These are phyloP conservation scores for Leptothorax acervorum DNA, from an alignment of 2,888 invertebrate genomes.

Conservation along the genomic window DNA sequence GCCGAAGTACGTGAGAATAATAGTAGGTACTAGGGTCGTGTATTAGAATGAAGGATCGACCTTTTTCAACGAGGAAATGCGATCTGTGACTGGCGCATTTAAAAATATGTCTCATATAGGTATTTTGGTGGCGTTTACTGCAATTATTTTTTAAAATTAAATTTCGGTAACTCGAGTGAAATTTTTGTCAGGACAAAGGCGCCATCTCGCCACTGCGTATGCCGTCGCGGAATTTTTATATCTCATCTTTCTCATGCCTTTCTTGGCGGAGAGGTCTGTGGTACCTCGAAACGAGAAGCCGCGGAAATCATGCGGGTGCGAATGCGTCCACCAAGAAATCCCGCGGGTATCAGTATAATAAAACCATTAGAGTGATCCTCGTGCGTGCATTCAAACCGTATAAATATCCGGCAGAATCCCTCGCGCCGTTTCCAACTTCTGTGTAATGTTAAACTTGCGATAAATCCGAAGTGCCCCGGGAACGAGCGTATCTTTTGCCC, in stretches of 20 bases:
- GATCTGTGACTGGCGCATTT: background rate
- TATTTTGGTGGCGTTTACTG: background rate
- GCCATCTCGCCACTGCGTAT: background rate
- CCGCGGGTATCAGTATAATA: slow-evolving; percentile 84
- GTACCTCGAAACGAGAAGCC: slow-evolving; percentile 62
- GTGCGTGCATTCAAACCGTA: slow-evolving; percentile 85
- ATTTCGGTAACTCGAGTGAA: background rate
- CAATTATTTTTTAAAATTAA: background rate
- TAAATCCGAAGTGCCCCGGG: slow-evolving; percentile 81
- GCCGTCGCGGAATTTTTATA: slow-evolving; percentile 14
- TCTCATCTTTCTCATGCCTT: slow-evolving; percentile 21
- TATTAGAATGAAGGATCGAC: background rate
- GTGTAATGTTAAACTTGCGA: slow-evolving; percentile 83
- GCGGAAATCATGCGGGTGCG: slow-evolving; percentile 68
- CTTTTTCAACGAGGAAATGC: background rate
- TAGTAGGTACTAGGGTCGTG: background rate
- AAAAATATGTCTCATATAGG: background rate
- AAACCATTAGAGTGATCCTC: slow-evolving; percentile 86
- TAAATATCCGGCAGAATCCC: slow-evolving; percentile 85
- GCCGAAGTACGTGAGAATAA: slow-evolving; percentile 38
- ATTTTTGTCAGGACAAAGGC: background rate
- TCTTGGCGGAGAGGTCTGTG: slow-evolving; percentile 47
- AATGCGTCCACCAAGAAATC: slow-evolving; percentile 76
- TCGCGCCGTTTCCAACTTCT: slow-evolving; percentile 84
- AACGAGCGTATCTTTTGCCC: slow-evolving; percentile 65